A percentile compares a stretch with the other conserved stretches of the same genome.
phyloP scores from a whole-genome alignment of 1,140 invertebrate genomes.

The Drosophila pruinosa region DNA sequence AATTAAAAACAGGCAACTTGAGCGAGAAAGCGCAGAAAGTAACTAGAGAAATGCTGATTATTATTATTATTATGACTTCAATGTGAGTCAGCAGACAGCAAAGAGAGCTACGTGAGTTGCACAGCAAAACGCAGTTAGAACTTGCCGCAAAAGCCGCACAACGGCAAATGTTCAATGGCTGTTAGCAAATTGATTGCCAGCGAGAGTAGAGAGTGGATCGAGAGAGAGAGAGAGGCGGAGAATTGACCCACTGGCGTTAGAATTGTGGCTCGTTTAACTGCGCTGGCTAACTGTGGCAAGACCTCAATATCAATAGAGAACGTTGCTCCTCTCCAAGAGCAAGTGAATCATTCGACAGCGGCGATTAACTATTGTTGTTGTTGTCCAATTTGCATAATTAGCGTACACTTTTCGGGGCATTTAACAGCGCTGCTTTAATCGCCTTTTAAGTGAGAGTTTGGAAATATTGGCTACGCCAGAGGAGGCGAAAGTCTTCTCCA shows the following conservation, averaged over 20 bases:
- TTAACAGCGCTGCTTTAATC: constrained; percentile 38
- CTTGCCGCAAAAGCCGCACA: constrained; percentile 18
- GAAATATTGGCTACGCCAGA: constrained; percentile 33
- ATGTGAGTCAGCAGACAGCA: constrained; percentile 23
- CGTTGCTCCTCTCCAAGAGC: constrained; percentile 25
- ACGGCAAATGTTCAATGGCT: neutral
- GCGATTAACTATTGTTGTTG: constrained; percentile 19
- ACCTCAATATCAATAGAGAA: constrained; percentile 72
- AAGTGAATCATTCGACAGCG: neutral
- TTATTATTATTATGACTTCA: constrained; percentile 60
- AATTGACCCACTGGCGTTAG: constrained; percentile 59
- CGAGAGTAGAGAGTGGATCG: constrained; percentile 42
- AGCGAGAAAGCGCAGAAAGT: constrained; percentile 51
- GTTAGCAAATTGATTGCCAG: constrained; percentile 56
- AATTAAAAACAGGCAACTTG: constrained; percentile 59
- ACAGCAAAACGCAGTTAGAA: constrained; percentile 42
- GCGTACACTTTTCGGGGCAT: constrained; percentile 35
- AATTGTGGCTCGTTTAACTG: constrained; percentile 55
- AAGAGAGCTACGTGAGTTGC: constrained; percentile 50
- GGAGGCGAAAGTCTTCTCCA: constrained; percentile 14
- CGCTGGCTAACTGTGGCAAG: constrained; percentile 66
- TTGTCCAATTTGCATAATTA: constrained; percentile 70
- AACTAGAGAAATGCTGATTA: constrained; percentile 57
- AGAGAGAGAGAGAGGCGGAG: neutral
- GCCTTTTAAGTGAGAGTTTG: constrained; percentile 64